Evolutionary conservation across 2,113 vertebrate species (phyloP), one percentile per base, ranked within the genome.

Genomic region (Albula goreensis): DNA sequence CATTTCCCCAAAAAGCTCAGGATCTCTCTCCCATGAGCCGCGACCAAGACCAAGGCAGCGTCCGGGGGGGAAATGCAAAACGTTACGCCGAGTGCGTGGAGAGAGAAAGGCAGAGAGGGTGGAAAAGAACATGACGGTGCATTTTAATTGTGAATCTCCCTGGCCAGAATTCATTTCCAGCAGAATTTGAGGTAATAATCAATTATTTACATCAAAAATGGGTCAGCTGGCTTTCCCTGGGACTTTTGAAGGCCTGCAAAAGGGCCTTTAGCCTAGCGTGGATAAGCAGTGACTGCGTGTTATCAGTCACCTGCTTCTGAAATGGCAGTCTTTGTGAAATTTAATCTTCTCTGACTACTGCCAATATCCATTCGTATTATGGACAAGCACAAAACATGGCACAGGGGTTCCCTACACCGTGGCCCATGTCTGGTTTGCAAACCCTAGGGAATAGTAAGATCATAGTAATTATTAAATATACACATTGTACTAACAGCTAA

Each of bases 11-110:
- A 89, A 88, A 81, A 86, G 84, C 17, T 4, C 60, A 15, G 60
- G 60, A 15, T 66, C 3, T 66, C 60, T 66, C 88, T 84, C 85
- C 85, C 86, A 81, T 86, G 25, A 83, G 77, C 49, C 15, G 2
- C 19, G 31, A 41, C 31, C 31, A 41, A 41, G 53, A 49, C 7
- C 25, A 17, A 13, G 31, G 13, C 11, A 19, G 70, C 9, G 70
- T 70, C 63, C 6, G 63, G n/a, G 63, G 56, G 63, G 2, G 63
- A 70, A 22, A 41, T 41, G 22, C 63, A 17, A n/a, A 66, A 22
- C 70, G 7, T 25, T 31, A 8, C 25, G n/a, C n/a, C 2, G 31
- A 74, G 22, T 10, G 70, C 70, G n/a, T 25, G 70, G 70, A 31
- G n/a, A 22, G 70, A 74, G 53, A 12, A 9, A 9, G 53, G 53